A percentile compares a stretch with the other conserved stretches of the same genome.
phyloP scores from a whole-genome alignment of 1,140 invertebrate species.

The Trichonephila clavipes region DNA sequence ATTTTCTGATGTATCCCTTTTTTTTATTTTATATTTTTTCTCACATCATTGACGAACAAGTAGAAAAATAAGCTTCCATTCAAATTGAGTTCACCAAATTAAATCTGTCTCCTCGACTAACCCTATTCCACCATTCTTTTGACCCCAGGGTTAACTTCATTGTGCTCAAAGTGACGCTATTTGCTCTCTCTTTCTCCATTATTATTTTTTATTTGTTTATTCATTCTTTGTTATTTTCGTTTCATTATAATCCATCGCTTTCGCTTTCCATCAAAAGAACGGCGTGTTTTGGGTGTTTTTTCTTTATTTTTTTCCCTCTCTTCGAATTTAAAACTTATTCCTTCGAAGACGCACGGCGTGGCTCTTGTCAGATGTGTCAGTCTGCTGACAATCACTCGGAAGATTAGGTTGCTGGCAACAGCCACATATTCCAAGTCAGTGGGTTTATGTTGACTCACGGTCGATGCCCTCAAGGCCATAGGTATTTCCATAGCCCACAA shows the following conservation, averaged over 20 bases:
- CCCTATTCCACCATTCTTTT: conserved; percentile 35
- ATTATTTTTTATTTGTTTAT: background rate
- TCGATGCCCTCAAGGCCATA: conserved; percentile 28
- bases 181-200: conserved; percentile 2
- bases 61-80: background rate
- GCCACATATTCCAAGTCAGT: conserved; percentile 58
- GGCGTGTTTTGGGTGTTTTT: background rate
- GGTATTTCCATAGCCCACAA: conserved; percentile 30
- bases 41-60: background rate
- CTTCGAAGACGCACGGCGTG: background rate
- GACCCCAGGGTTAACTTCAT: background rate
- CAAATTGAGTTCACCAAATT: conserved; percentile 10
- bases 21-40: background rate
- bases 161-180: conserved; percentile 13
- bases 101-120: conserved; percentile 39
- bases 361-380: conserved; percentile 41
- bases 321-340: conserved; percentile 23
- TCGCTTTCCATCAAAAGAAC: conserved; percentile 30
- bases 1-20: background rate
- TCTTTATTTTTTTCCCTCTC: background rate
- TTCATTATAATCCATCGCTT: conserved; percentile 39
- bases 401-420: conserved; percentile 38
- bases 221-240: conserved; percentile 15
- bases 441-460: conserved; percentile 63
- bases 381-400: conserved; percentile 44